These are phyloP conservation scores for Perccottus glenii DNA, from an alignment of 2,113 vertebrate species.

Conservation along the genomic window DNA sequence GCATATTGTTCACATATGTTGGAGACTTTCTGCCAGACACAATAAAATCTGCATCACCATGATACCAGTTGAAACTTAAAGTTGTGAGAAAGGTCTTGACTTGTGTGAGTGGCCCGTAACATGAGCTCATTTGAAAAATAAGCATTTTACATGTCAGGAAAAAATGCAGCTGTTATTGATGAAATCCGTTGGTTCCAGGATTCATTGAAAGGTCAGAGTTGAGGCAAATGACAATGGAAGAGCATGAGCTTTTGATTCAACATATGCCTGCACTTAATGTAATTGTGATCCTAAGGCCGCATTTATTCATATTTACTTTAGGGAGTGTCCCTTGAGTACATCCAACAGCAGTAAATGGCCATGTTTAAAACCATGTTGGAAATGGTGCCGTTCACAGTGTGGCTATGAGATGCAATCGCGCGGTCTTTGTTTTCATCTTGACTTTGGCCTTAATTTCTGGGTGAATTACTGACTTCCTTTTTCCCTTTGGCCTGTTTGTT, in stretches of 20 bases:
- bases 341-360: conserved; percentile 63
- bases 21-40: conserved; percentile 57
- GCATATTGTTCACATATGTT: conserved; percentile 36
- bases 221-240: conserved; percentile 66
- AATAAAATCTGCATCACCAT: conserved; percentile 68
- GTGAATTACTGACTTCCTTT: conserved; percentile 78
- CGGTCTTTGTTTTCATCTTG: conserved; percentile 61
- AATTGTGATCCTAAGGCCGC: conserved; percentile 74
- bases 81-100: conserved; percentile 55
- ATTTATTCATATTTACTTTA: conserved; percentile 78
- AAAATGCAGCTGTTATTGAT: conserved; percentile 71
- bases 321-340: conserved; percentile 54
- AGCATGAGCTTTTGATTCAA: conserved; percentile 58
- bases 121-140: conserved; percentile 63
- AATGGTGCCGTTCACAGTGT: conserved; percentile 49
- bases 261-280: conserved; percentile 81
- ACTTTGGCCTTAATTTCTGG: conserved; percentile 63
- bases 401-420: conserved; percentile 51
- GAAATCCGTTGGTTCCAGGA: conserved; percentile 73
- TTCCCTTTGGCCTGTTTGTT: conserved; percentile 71
- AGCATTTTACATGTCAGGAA: conserved; percentile 63
- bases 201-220: conserved; percentile 68
- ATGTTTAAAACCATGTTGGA: conserved; percentile 54
- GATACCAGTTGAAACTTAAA: conserved; percentile 62
- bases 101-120: conserved; percentile 65